Base-by-base conservation (phyloP, 1,140 invertebrate species). In the Mamestra configurata region DNA sequence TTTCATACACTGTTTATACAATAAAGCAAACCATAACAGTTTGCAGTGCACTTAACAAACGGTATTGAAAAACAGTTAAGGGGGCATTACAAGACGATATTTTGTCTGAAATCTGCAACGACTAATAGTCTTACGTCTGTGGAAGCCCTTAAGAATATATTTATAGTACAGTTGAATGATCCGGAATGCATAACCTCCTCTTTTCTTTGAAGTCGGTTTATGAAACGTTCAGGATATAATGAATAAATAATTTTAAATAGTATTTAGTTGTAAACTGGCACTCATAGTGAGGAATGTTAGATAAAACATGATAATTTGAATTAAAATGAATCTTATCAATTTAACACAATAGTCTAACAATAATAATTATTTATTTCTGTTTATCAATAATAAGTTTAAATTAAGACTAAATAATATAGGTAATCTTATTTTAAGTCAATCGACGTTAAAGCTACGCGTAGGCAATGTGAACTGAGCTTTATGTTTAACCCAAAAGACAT, bases 1-100 rank as follows among this genome's bases (percentile, higher is more conserved):
- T 61, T 64, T 20, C 11, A 79, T 72, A 61, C 13, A 61, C 40
- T 71, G 53, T 59, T 79, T 79, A 57, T 79, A 73, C 51, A 40
- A 31, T 59, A 77, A 8, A 59, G 8, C 43, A 68, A 46, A 68
- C 64, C 20, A 24, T 20, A 22, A 43, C 37, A 35, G 37, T 66
- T 43, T 22, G 64, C 20, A 4, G 20, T 15, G n/a, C 4, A 55
- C 11, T 68, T 66, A 64, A 35, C 61, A 43, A 22, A 68, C 10
- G 40, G 1, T 20, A 37, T 35, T 46, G 18, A 20, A 46, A 27
- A 46, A 68, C 22, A 46, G 13, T 46, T 46, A 46, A 10, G 43
- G 13, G 43, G 13, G 43, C 13, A 15, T 1, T 13, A 15, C 13
- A 46, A 3, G 4, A 15, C 11, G 43, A 46, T 46, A 15, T 46